These are phyloP conservation scores for Callimorpha dominula DNA, from an alignment of 2,888 invertebrate genomes.

Conservation along the genomic window DNA sequence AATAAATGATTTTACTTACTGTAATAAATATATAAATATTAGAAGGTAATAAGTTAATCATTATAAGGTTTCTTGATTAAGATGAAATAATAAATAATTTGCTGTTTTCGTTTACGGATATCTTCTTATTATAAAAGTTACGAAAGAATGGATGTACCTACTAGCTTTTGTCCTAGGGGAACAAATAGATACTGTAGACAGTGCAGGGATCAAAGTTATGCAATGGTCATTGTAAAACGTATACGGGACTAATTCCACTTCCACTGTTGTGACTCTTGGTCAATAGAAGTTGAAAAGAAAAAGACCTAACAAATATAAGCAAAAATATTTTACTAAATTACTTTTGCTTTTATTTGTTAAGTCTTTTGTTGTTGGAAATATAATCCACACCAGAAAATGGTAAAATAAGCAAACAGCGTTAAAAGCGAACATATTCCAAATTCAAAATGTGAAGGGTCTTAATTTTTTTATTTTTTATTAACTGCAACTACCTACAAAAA, in stretches of 20 bases:
- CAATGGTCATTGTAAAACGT: too few relatives aligned
- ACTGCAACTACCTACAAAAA: background rate
- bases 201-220: background rate
- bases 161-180: background rate
- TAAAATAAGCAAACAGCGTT: background rate
- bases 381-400: background rate
- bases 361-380: background rate
- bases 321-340: too few relatives aligned
- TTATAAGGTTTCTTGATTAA: background rate
- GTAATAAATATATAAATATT: too few relatives aligned
- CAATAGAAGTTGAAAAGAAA: too few relatives aligned
- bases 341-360: too few relatives aligned
- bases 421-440: background rate
- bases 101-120: background rate
- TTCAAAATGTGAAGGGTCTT: background rate
- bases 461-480: background rate
- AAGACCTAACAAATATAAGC: too few relatives aligned
- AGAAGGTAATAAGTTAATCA: background rate
- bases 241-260: too few relatives aligned
- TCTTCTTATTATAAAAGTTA: background rate
- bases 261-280: too few relatives aligned
- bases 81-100: background rate
- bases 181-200: background rate
- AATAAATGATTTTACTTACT: background rate
- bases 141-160: too few relatives aligned